Evolutionary conservation across 2,888 invertebrate species (phyloP), one percentile per base, ranked within the genome.

Genomic region (Urechis unicinctus): DNA sequence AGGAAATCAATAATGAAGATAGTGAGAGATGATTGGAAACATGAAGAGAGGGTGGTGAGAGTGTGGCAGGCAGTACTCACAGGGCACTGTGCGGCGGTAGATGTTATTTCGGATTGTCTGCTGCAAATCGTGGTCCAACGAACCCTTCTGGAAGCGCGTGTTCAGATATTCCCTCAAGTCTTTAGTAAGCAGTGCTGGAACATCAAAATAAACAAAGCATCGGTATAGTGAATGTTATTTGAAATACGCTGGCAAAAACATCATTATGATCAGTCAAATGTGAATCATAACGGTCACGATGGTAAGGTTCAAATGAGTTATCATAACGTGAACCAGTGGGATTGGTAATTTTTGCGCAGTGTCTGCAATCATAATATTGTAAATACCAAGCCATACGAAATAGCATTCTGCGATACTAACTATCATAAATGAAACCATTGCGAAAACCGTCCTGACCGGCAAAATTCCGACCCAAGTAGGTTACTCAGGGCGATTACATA

Each of bases 61-160:
- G n/a, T n/a, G n/a, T 13, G 17, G 13, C 13, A 17, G 13, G 13
- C 13, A 41, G 17, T 13, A 74, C 77, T 71, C 65, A 76, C 77
- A 77, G 42, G 84, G 85, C 13, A 85, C 84, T 26, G 84, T 84
- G 62, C 84, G 77, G 64, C 82, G 75, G 71, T 84, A 85, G 54
- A 85, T 74, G 71, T 85, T 85, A 69, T 85, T 84, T 55, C 85
- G 72, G 56, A 85, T 84, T n/a, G 82, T 83, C 61, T 82, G 83
- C 71, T 85, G 85, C 46, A 84, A 78, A 59, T 84, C 83, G 77
- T 84, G 83, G 69, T 84, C 83, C 3, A 81, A 74, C 1, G 82
- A 82, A 47, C 81, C 82, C 68, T 83, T 82, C 61, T 80, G 81
- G 71, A 83, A 84, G 59, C 83, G 71, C 13, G 81, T 79, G 66